Conservation (phyloP, 2,888 invertebrate genomes). For the Spodoptera littoralis region DNA sequence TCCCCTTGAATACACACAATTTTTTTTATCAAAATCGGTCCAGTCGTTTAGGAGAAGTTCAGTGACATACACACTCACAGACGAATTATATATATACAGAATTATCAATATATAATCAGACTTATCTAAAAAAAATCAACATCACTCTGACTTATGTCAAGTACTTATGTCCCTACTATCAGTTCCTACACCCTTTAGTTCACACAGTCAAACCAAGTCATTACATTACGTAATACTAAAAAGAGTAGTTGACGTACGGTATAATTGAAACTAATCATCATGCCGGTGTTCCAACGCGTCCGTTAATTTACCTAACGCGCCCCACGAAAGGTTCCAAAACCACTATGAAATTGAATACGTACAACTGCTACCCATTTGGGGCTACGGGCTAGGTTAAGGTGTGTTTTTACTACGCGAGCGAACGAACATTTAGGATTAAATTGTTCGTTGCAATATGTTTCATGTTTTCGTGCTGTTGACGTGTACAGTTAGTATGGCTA, state of each 20-base stretch:
- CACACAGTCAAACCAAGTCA: constrained; percentile 5
- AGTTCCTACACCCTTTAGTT: background rate
- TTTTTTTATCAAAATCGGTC: no score
- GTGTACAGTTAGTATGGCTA: no score
- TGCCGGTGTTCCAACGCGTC: constrained; percentile 62
- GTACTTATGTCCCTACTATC: background rate
- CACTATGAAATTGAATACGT: constrained; percentile 67
- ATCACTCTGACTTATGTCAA: no score
- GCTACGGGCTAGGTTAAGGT: constrained; percentile 57
- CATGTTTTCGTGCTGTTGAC: no score
- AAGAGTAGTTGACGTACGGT: constrained; percentile 35
- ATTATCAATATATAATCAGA: no score
- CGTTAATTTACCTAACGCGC: constrained; percentile 65
- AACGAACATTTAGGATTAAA: background rate
- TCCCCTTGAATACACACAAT: no score
- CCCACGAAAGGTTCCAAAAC: constrained; percentile 63
- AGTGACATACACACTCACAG: no score
- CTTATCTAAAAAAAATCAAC: no score
- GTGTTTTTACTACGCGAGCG: constrained; percentile 45
- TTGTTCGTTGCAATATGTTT: no score
- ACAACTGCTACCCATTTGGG: constrained; percentile 68
- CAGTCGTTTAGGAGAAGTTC: no score
- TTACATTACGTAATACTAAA: constrained; percentile 26
- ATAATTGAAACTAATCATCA: constrained; percentile 59
- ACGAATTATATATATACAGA: no score